phyloP scores from a whole-genome alignment of 2,113 vertebrate genomes.

The Narcine bancroftii region DNA sequence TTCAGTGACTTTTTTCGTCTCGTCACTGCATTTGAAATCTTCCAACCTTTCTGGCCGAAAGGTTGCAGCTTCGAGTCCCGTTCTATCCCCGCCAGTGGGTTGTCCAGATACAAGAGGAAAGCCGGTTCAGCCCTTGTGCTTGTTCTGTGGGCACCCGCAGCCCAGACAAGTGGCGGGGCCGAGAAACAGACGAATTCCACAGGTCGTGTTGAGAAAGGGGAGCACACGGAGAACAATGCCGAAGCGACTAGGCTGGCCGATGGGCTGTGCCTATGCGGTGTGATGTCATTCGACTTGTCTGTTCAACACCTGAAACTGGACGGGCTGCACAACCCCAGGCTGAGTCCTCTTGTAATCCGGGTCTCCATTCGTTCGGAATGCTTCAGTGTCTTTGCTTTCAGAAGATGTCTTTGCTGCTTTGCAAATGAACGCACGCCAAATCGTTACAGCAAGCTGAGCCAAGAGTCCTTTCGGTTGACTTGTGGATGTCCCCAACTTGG shows the following conservation, averaged over 20 bases:
- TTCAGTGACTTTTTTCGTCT: not conserved
- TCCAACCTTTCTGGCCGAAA: not conserved
- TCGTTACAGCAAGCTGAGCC: not conserved
- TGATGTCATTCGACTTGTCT: not conserved
- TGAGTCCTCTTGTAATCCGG: not conserved
- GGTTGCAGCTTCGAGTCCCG: not conserved
- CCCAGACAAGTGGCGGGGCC: not conserved
- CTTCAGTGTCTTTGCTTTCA: not conserved
- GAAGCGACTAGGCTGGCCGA: not conserved
- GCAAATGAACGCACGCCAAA: not conserved
- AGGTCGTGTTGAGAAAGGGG: too few relatives aligned
- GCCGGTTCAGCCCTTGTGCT: not conserved
- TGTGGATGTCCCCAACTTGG: too few relatives aligned
- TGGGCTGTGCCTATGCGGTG: not conserved
- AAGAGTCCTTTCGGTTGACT: too few relatives aligned
- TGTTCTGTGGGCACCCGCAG: not conserved
- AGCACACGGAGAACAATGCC: not conserved
- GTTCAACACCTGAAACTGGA: not conserved
- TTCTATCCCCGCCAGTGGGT: not conserved
- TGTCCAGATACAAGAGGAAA: too few relatives aligned
- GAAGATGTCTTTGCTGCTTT: not conserved
- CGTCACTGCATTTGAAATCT: not conserved
- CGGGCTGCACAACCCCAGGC: not conserved
- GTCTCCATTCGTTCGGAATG: not conserved
- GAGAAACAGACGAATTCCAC: not conserved